Evolutionary conservation across 2,797 vertebrate species (phyloP).

Genomic region (Peromyscus melanophrys): DNA sequence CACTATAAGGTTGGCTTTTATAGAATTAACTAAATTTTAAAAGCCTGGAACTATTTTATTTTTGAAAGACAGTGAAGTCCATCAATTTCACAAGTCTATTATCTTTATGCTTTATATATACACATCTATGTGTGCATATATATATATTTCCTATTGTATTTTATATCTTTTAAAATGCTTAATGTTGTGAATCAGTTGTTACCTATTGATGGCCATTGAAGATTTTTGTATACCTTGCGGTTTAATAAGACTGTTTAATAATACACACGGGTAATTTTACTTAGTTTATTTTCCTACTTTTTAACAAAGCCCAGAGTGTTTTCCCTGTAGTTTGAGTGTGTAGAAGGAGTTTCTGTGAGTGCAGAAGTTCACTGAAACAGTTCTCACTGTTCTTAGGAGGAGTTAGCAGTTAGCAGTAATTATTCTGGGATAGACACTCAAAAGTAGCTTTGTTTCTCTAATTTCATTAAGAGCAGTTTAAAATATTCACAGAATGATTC

Average conservation of each 20-base stretch:
- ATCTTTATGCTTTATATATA: constrained; percentile 33
- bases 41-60: not conserved
- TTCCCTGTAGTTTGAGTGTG: not conserved
- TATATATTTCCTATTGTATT: constrained; percentile 5
- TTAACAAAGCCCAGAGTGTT: not conserved
- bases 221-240: constrained; percentile 35
- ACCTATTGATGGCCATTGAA: constrained; percentile 46
- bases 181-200: constrained; percentile 35
- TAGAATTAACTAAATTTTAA: constrained; percentile 27
- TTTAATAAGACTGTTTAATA: constrained; percentile 45
- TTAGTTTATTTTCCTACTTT: not conserved
- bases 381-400: not conserved
- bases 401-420: not conserved
- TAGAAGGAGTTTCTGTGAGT: constrained; percentile 8
- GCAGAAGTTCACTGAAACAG: not conserved
- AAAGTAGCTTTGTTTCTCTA: constrained; percentile 33
- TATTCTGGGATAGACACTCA: constrained; percentile 6
- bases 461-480: constrained; percentile 28
- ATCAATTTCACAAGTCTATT: not conserved
- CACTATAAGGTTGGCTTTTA: not conserved
- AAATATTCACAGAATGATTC: constrained; percentile 34
- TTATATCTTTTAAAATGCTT: constrained; percentile 38
- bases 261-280: not conserved
- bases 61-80: constrained; percentile 44
- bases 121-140: not conserved